These are phyloP conservation scores for Nezara viridula DNA, from an alignment of 2,888 invertebrate species.

Conservation along the genomic window DNA sequence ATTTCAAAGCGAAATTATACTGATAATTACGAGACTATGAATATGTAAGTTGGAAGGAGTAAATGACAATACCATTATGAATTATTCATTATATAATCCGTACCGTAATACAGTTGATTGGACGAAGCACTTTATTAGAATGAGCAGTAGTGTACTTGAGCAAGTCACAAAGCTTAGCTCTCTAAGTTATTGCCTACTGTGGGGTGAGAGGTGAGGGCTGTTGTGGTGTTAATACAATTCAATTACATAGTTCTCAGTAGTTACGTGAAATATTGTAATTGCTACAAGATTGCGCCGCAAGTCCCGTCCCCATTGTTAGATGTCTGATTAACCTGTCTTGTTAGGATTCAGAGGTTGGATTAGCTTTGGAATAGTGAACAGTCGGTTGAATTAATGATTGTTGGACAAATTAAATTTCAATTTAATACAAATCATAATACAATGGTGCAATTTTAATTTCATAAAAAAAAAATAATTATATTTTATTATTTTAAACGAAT, in stretches of 20 bases:
- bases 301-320: not conserved
- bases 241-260: constrained; percentile 26
- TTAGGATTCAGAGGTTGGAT: not conserved
- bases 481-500: too few species aligned
- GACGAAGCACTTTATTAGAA: not conserved
- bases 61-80: not conserved
- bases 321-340: constrained; percentile 30
- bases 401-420: not conserved
- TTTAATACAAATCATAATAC: too few species aligned
- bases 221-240: constrained; percentile 34
- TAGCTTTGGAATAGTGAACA: not conserved
- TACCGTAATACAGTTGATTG: not conserved
- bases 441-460: too few species aligned
- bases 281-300: not conserved
- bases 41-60: not conserved
- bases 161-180: not conserved
- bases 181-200: not conserved
- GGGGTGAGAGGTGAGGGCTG: not conserved
- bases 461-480: too few species aligned
- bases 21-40: not conserved
- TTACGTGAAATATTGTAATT: constrained; percentile 35
- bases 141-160: not conserved
- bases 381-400: not conserved
- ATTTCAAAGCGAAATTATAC: not conserved
- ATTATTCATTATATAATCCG: not conserved